Percentiles rank a stretch among this genome's conserved stretches.
Conservation (phyloP, 2,888 invertebrate genomes). For the Drosophila tanythrix region DNA sequence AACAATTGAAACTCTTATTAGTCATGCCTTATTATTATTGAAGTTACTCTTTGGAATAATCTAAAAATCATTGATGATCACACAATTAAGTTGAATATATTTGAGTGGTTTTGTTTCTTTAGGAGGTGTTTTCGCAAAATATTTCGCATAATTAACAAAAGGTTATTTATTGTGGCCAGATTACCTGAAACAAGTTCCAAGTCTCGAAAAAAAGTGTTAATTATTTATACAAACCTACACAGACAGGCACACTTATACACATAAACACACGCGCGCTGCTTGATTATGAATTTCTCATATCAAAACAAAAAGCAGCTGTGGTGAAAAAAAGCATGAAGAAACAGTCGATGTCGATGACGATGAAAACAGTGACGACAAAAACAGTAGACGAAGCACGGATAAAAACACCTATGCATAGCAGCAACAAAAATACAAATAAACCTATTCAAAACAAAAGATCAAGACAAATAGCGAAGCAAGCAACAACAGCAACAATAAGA, state of each 20-base stretch:
- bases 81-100: conserved; percentile 25
- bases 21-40: conserved; percentile 40
- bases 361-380: conserved; percentile 49
- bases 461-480: conserved; percentile 56
- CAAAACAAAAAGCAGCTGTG: conserved; percentile 77
- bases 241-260: not conserved
- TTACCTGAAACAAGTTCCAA: conserved; percentile 43
- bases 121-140: conserved; percentile 30
- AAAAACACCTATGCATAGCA: conserved; percentile 44
- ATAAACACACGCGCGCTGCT: conserved; percentile 24
- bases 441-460: conserved; percentile 76
- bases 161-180: conserved; percentile 4
- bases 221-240: conserved; percentile 37
- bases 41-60: conserved; percentile 2
- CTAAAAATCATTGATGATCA: conserved; percentile 27
- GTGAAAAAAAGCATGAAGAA: conserved; percentile 27
- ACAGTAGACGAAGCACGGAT: conserved; percentile 48
- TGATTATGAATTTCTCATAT: conserved; percentile 63
- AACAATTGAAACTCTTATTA: conserved; percentile 49
- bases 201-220: conserved; percentile 44
- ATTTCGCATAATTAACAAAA: conserved; percentile 40
- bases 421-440: conserved; percentile 43
- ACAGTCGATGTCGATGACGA: conserved; percentile 44
- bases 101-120: conserved; percentile 14
- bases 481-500: conserved; percentile 37